These are phyloP conservation scores for Trichosurus vulpecula DNA, from an alignment of 2,797 vertebrate genomes.

Conservation along the genomic window DNA sequence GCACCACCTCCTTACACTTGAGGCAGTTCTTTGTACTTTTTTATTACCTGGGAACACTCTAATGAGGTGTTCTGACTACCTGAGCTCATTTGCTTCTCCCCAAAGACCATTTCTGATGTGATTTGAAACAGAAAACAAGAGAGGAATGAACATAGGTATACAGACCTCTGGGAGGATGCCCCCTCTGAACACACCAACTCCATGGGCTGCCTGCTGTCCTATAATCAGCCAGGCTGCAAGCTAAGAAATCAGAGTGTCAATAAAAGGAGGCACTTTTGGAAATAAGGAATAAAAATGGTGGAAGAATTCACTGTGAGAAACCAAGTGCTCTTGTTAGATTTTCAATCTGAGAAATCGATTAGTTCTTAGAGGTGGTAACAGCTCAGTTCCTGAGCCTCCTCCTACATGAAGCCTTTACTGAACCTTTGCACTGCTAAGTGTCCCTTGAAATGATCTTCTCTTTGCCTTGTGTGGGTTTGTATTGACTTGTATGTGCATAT, in stretches of 20 bases:
- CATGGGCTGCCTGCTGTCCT: not conserved
- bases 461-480: not conserved
- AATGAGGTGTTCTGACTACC: constrained; percentile 68
- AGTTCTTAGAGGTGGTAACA: not conserved
- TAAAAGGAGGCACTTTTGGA: constrained; percentile 52
- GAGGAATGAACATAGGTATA: constrained; percentile 46
- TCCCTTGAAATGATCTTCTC: not conserved
- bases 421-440: not conserved
- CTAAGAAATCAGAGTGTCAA: constrained; percentile 37
- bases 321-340: constrained; percentile 34
- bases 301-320: constrained; percentile 28
- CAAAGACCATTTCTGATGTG: constrained; percentile 59
- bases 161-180: constrained; percentile 43
- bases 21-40: constrained; percentile 68
- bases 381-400: not conserved
- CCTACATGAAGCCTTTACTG: not conserved
- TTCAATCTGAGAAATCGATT: not conserved
- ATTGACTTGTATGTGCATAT: not conserved
- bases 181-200: constrained; percentile 18
- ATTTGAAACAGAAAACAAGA: constrained; percentile 65
- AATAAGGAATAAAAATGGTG: constrained; percentile 39
- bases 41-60: constrained; percentile 70
- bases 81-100: constrained; percentile 68
- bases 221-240: constrained; percentile 34
- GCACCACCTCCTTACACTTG: constrained; percentile 66